A percentile compares a stretch with the other conserved stretches of the same genome.
These are phyloP conservation scores for Aradophagus sp. DNA, from an alignment of 1,140 invertebrate species.

Conservation along the genomic window DNA sequence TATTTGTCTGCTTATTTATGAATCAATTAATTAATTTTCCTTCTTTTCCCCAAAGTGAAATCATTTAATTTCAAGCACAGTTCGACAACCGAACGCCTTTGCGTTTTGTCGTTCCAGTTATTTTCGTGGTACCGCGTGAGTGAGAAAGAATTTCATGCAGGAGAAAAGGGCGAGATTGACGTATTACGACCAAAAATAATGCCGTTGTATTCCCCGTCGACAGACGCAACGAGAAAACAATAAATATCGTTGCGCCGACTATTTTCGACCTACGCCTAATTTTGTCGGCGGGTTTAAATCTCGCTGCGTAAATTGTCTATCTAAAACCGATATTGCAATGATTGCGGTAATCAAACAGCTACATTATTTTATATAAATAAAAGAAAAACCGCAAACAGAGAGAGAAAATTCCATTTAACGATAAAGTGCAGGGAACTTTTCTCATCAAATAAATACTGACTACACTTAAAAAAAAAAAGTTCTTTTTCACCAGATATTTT, in stretches of 20 bases:
- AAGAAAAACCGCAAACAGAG: no score
- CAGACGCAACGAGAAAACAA: slow-evolving; percentile 48
- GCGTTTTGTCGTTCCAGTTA: slow-evolving; percentile 37
- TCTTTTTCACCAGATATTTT: no score
- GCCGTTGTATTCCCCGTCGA: slow-evolving; percentile 42
- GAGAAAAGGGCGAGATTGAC: slow-evolving; percentile 47
- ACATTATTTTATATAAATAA: no score
- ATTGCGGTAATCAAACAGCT: not conserved
- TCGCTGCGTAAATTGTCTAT: slow-evolving; percentile 22
- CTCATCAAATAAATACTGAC: no score
- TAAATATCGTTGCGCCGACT: slow-evolving; percentile 43
- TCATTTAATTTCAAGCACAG: not conserved
- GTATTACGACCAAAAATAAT: slow-evolving; percentile 51
- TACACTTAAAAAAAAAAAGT: no score
- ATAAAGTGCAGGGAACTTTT: no score
- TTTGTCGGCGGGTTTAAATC: slow-evolving; percentile 15
- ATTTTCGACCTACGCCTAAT: slow-evolving; percentile 39
- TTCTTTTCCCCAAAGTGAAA: not conserved
- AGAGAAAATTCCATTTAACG: no score
- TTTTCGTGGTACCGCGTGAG: slow-evolving; percentile 40
- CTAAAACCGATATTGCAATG: not conserved
- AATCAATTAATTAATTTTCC: no score
- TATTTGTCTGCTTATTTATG: no score
- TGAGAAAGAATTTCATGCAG: slow-evolving; percentile 45
- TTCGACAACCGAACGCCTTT: slow-evolving; percentile 13